phyloP scores from a whole-genome alignment of 2,888 invertebrate species.

The Invenusta paracnida region DNA sequence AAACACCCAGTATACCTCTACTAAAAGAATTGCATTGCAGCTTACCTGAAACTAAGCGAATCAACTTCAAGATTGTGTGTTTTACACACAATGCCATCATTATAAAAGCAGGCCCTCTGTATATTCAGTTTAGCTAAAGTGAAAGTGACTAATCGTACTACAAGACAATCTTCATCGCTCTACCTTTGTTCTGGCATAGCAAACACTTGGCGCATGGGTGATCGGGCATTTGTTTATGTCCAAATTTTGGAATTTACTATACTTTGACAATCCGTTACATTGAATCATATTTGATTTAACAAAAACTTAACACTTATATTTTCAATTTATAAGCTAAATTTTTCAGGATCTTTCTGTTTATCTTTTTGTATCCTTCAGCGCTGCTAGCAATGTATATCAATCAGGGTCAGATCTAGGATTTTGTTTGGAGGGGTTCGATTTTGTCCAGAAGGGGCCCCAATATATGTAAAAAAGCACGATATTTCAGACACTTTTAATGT shows the following conservation, averaged over 20 bases:
- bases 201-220: neutral
- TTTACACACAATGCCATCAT: constrained; percentile 12
- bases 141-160: constrained; percentile 13
- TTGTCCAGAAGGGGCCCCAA: no score
- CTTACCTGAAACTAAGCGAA: constrained; percentile 20
- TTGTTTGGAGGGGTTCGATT: no score
- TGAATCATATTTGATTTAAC: neutral
- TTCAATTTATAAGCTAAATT: neutral
- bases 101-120: constrained; percentile 2
- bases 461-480: no score
- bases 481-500: no score
- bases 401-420: no score
- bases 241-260: constrained; percentile 18
- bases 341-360: neutral
- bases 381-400: neutral
- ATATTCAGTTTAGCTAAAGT: neutral
- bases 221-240: constrained; percentile 1
- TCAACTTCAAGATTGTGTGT: constrained; percentile 22
- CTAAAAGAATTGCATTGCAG: constrained; percentile 21
- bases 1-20: constrained; percentile 29
- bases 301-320: neutral
- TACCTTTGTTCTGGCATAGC: constrained; percentile 10
- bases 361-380: neutral
- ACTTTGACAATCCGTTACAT: neutral
- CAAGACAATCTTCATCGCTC: constrained; percentile 15